Evolutionary conservation across 53 echinoderm and acorn worm genomes (phyloP).

Genomic region (Temnopleurus reevesii): DNA sequence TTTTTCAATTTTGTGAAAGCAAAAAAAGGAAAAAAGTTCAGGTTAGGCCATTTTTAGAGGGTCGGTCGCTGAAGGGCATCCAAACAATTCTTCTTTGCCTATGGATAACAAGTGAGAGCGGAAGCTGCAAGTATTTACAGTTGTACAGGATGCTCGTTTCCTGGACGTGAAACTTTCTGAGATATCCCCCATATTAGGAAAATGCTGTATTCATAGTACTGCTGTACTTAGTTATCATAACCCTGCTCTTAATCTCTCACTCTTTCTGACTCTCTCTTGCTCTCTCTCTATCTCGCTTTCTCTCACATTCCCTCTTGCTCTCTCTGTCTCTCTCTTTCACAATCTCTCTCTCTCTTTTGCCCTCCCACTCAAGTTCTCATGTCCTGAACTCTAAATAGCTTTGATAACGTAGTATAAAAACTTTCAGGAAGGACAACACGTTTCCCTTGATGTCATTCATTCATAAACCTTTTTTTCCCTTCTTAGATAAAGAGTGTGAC

Average conservation of each 20-base stretch:
- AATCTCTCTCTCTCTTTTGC: not conserved
- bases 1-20: no score
- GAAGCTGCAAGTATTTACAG: not conserved
- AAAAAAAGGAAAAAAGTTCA: no score
- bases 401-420: conserved; percentile 22
- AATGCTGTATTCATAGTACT: not conserved
- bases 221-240: not conserved
- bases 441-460: conserved; percentile 23
- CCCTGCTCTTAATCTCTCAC: not conserved
- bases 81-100: no score
- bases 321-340: not conserved
- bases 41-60: no score
- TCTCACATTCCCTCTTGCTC: not conserved
- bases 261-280: not conserved
- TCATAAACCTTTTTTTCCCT: not conserved
- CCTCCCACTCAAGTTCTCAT: not conserved
- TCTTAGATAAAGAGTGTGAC: not conserved
- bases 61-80: no score
- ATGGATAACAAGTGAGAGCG: not conserved
- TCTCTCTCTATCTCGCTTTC: not conserved
- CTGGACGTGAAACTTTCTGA: conserved; percentile 6
- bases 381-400: not conserved
- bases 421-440: conserved; percentile 5
- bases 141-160: conserved; percentile 2
- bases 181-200: conserved; percentile 5